These are phyloP conservation scores for Xestia ashworthii DNA, from an alignment of 2,888 invertebrate genomes.

Conservation along the genomic window DNA sequence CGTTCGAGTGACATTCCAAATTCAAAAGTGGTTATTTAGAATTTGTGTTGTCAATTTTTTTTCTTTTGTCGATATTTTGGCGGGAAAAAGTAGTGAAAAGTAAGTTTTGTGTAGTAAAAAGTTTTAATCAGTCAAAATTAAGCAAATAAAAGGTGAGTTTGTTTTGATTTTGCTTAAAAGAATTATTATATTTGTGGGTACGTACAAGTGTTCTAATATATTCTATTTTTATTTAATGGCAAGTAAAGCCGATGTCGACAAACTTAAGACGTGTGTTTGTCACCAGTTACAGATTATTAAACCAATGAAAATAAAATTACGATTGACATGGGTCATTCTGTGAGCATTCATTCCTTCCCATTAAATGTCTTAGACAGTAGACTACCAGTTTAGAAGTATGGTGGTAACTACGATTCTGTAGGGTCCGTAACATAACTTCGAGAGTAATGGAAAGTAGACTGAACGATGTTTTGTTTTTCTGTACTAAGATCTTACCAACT, in stretches of 20 bases:
- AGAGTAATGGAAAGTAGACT: too few species aligned
- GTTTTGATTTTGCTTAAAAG: background rate
- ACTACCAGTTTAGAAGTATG: background rate
- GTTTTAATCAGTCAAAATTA: conserved; percentile 79
- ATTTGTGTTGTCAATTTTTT: conserved; percentile 11
- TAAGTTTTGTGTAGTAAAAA: conserved; percentile 30
- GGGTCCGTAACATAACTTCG: too few species aligned
- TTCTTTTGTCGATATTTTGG: conserved; percentile 9
- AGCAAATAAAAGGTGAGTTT: conserved; percentile 82
- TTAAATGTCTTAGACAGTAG: background rate
- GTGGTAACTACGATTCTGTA: too few species aligned
- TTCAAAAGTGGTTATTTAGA: conserved; percentile 40
- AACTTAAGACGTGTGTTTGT: too few species aligned
- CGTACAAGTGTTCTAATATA: background rate
- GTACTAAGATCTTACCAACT: too few species aligned
- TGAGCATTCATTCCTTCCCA: background rate
- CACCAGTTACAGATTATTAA: background rate
- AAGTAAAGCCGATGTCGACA: too few species aligned
- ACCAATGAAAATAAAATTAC: background rate
- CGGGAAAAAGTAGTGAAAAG: conserved; percentile 18
- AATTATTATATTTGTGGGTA: background rate
- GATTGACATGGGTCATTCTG: background rate
- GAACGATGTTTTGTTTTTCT: too few species aligned
- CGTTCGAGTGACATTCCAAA: conserved; percentile 42
- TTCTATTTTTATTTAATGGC: too few species aligned